Evolutionary conservation across 2,888 invertebrate genomes (phyloP).

Genomic region (Iphiclides podalirius): DNA sequence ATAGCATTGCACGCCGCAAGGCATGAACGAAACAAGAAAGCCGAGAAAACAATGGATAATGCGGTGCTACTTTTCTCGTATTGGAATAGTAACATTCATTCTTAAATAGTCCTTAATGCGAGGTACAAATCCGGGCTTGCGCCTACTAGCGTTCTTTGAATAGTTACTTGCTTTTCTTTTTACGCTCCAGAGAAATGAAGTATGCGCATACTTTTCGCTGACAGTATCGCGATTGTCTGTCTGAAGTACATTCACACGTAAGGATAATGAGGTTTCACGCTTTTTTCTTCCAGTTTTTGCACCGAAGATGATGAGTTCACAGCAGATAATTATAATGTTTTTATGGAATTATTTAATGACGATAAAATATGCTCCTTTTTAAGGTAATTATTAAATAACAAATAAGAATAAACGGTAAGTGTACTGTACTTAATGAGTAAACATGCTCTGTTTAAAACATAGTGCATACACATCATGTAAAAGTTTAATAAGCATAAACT

Average conservation of each 20-base stretch:
- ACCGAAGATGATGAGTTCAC: neutral
- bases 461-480: too few relatives aligned
- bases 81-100: constrained; percentile 26
- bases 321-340: neutral
- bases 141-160: constrained; percentile 14
- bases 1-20: constrained; percentile 52
- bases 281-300: neutral
- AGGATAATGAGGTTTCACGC: neutral
- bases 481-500: too few relatives aligned
- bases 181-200: constrained; percentile 5
- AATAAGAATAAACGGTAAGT: too few relatives aligned
- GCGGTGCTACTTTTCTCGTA: constrained; percentile 33
- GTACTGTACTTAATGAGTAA: too few relatives aligned
- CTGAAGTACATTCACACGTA: neutral
- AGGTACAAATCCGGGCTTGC: constrained; percentile 22
- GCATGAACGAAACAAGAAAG: constrained; percentile 50
- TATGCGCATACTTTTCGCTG: neutral
- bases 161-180: constrained; percentile 10
- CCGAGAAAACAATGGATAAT: constrained; percentile 50
- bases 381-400: too few relatives aligned
- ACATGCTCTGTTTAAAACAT: too few relatives aligned
- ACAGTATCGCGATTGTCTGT: neutral
- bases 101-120: constrained; percentile 24
- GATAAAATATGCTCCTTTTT: too few relatives aligned
- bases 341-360: too few relatives aligned